Evolutionary conservation across 1,140 invertebrate genomes (phyloP).

Genomic region (Brachionus manjavacas): DNA sequence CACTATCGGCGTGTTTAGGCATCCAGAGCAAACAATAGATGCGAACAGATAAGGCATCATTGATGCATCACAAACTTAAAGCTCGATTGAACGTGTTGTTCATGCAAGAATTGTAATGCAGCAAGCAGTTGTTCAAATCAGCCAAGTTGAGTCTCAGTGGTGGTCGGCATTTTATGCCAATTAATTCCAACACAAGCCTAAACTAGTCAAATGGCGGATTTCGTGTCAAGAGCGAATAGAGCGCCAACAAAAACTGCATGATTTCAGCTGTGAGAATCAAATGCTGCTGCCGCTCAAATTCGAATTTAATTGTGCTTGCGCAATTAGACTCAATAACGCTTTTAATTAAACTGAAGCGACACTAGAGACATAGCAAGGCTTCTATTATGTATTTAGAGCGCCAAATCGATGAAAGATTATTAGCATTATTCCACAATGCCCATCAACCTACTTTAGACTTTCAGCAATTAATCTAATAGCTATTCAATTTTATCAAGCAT

Average conservation of each 20-base stretch:
- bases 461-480: neutral
- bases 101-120: neutral
- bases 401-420: neutral
- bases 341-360: slow-evolving; percentile 24
- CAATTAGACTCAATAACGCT: neutral
- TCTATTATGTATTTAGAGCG: neutral
- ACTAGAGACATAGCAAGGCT: neutral
- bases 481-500: neutral
- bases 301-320: neutral
- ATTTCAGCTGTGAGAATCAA: slow-evolving; percentile 16
- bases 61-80: neutral
- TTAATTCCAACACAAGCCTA: neutral
- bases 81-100: neutral
- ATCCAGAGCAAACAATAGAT: neutral
- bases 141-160: neutral
- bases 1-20: neutral
- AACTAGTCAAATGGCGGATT: too few species aligned
- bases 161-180: neutral
- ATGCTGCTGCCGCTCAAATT: neutral
- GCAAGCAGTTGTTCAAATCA: neutral
- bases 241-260: neutral
- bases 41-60: slow-evolving; percentile 5
- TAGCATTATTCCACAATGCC: neutral
- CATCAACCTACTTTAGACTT: neutral
- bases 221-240: too few species aligned